These are phyloP conservation scores for Arrhopalites spinosus DNA, from an alignment of 2,888 invertebrate genomes.

Conservation along the genomic window DNA sequence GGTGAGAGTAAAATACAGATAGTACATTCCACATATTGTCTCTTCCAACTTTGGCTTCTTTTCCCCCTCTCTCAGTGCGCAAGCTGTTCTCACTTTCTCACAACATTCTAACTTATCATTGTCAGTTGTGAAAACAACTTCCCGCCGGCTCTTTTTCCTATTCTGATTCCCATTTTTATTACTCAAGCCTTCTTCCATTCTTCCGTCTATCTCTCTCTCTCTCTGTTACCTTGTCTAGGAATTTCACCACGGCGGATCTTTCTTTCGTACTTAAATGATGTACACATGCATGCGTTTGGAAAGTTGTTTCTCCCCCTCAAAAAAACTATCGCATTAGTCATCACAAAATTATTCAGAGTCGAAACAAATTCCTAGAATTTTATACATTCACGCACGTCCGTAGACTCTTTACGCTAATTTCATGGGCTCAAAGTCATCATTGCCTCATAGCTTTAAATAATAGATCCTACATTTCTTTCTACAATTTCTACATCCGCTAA, in stretches of 20 bases:
- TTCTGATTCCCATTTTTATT: constrained; percentile 28
- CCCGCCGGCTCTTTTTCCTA: constrained; percentile 17
- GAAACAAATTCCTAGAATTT: constrained; percentile 13
- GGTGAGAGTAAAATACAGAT: not conserved
- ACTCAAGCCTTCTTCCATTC: not conserved
- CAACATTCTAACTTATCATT: constrained; percentile 30
- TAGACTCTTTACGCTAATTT: not conserved
- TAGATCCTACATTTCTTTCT: too few relatives aligned
- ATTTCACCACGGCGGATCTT: not conserved
- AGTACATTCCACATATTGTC: not conserved
- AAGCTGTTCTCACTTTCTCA: constrained; percentile 13
- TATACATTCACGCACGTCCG: not conserved
- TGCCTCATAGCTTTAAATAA: too few relatives aligned
- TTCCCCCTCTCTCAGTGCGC: constrained; percentile 3
- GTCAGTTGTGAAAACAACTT: constrained; percentile 33
- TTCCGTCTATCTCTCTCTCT: not conserved
- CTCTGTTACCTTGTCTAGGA: constrained; percentile 1
- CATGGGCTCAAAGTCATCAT: not conserved
- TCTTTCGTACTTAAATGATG: not conserved
- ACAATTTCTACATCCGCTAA: too few relatives aligned
- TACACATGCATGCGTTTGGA: not conserved
- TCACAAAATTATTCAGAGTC: constrained; percentile 9
- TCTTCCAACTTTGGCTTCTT: not conserved
- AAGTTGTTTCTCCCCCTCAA: not conserved
- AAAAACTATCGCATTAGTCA: constrained; percentile 9